Percentiles rank a stretch among this genome's conserved stretches.
Conservation (phyloP, 2,113 vertebrate species). For the Notiomystis cincta region DNA sequence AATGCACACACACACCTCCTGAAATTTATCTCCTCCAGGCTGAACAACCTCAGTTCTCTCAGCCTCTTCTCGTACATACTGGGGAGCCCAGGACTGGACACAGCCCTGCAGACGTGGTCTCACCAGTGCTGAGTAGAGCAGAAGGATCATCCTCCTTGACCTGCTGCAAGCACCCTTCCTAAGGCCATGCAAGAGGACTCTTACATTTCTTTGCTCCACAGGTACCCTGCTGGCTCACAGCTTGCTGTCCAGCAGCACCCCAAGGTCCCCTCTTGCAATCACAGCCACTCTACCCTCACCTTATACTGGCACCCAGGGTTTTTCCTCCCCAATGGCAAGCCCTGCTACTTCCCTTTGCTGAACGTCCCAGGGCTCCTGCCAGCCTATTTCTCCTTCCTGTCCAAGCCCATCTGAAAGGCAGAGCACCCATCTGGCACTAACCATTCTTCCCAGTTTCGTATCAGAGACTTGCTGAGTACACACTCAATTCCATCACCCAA, state of each 20-base stretch:
- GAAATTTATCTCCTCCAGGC: background rate
- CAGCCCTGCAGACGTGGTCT: background rate
- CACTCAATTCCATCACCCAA: background rate
- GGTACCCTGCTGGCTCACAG: background rate
- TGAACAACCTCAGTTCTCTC: background rate
- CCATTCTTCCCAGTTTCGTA: background rate
- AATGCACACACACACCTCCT: background rate
- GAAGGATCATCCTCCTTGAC: background rate
- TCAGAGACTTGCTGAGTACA: background rate
- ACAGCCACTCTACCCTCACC: background rate
- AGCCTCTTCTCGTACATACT: fast-evolving
- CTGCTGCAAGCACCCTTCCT: background rate
- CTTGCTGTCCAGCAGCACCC: background rate
- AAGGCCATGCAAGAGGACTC: background rate
- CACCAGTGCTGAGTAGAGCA: background rate
- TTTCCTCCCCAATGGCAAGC: background rate
- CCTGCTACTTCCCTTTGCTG: background rate
- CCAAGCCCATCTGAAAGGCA: background rate
- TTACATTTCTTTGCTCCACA: background rate
- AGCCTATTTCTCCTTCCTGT: background rate
- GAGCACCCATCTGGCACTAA: background rate
- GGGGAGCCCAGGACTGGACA: background rate
- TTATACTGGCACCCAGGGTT: fast-evolving
- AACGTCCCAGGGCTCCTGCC: background rate
- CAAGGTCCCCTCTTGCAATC: background rate